A percentile compares a stretch with the other conserved stretches of the same genome.
Evolutionary conservation across 2,797 vertebrate genomes (phyloP).

Genomic region (Protonibea diacanthus): DNA sequence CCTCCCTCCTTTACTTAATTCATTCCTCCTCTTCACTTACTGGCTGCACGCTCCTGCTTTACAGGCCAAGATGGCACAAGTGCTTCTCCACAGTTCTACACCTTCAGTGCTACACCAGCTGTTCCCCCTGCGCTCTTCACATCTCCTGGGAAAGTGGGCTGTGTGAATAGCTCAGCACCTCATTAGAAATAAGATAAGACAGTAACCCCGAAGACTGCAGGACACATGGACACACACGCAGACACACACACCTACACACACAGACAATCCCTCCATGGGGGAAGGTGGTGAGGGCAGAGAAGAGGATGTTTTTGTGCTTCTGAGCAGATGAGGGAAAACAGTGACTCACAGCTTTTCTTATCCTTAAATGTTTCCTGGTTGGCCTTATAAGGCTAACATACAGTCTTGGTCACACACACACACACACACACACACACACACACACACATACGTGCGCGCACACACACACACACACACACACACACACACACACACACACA

Average conservation of each 20-base stretch:
- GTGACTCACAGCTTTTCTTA: conserved; percentile 79
- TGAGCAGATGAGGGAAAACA: conserved; percentile 61
- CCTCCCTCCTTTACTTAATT: conserved; percentile 8
- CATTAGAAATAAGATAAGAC: conserved; percentile 59
- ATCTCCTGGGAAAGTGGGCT: conserved; percentile 47
- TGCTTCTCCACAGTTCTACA: conserved; percentile 23
- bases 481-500: conserved; percentile 20
- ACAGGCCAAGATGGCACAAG: conserved; percentile 17
- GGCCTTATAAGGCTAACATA: conserved; percentile 72
- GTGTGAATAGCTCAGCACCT: conserved; percentile 69
- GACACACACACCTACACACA: conserved; percentile 17
- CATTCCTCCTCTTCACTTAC: conserved; percentile 3
- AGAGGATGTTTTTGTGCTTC: conserved; percentile 75
- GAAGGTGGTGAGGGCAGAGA: conserved; percentile 36
- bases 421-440: conserved; percentile 8
- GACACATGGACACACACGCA: conserved; percentile 30
- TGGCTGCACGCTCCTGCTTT: background rate
- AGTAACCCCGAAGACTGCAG: conserved; percentile 30
- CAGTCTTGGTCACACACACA: conserved; percentile 31
- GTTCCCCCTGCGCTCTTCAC: conserved; percentile 39
- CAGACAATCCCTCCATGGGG: conserved; percentile 39
- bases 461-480: conserved; percentile 15
- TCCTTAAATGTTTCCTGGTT: conserved; percentile 75
- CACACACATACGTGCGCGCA: too few species aligned
- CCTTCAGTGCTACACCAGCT: conserved; percentile 45